phyloP scores from a whole-genome alignment of 2,797 vertebrate species.

The Hyperoplus lanceolatus region DNA sequence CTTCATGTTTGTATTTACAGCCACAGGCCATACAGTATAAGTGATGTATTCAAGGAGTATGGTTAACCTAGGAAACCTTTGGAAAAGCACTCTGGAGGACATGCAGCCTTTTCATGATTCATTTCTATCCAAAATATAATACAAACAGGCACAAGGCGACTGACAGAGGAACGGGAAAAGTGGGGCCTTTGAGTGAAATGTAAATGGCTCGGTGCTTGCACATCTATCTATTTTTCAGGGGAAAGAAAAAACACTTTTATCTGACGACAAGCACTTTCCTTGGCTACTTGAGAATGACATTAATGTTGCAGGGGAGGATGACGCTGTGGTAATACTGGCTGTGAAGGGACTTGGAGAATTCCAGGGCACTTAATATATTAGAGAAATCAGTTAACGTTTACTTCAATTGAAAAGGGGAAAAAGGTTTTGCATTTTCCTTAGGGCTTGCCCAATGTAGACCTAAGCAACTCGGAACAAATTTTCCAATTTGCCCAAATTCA shows the following conservation, averaged over 20 bases:
- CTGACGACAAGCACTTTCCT: constrained; percentile 70
- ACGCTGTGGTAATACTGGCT: constrained; percentile 52
- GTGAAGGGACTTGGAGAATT: constrained; percentile 55
- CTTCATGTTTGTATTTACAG: constrained; percentile 16
- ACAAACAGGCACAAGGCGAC: constrained; percentile 13
- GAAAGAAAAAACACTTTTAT: constrained; percentile 64
- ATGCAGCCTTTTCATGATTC: constrained; percentile 12
- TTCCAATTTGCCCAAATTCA: constrained; percentile 59
- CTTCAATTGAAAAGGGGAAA: constrained; percentile 52
- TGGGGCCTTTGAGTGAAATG: constrained; percentile 58
- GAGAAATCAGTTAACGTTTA: constrained; percentile 67
- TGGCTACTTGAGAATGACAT: constrained; percentile 74
- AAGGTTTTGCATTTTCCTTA: constrained; percentile 26
- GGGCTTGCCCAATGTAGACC: constrained; percentile 14
- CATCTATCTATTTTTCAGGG: constrained; percentile 70
- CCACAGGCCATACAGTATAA: not conserved
- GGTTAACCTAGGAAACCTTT: not conserved
- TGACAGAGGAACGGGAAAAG: constrained; percentile 24
- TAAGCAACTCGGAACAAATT: constrained; percentile 60
- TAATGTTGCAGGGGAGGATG: constrained; percentile 74
- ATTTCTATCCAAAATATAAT: constrained; percentile 46
- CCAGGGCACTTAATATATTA: constrained; percentile 58
- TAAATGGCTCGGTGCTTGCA: constrained; percentile 63
- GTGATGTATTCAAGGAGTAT: not conserved
- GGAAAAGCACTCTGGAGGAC: constrained; percentile 19